A percentile compares a stretch with the other conserved stretches of the same genome.
phyloP scores from a whole-genome alignment of 1,140 invertebrate genomes.

The Polypedilum pembai region DNA sequence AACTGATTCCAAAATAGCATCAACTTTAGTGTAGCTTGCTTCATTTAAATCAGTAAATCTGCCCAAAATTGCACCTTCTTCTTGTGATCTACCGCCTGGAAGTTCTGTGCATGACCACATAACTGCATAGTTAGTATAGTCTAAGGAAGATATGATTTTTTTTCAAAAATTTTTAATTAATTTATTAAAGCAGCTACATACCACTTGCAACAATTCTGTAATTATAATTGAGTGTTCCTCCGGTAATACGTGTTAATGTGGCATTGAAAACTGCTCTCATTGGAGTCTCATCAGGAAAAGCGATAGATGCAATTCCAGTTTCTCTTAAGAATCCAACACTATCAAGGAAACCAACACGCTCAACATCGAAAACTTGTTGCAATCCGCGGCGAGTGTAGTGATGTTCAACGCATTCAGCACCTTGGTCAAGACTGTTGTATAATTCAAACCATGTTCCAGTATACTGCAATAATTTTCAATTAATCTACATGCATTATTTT shows the following conservation, averaged over 20 bases:
- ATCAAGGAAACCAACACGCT: background rate
- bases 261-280: background rate
- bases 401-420: background rate
- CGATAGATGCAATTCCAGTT: background rate
- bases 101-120: background rate
- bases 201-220: background rate
- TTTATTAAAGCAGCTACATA: background rate
- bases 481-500: background rate
- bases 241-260: background rate
- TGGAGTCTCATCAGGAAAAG: background rate
- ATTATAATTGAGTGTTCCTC: background rate
- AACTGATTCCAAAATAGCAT: background rate
- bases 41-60: background rate
- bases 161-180: background rate
- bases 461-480: background rate
- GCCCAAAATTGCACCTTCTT: background rate
- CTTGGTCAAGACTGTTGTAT: background rate
- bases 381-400: background rate
- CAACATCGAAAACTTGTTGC: background rate
- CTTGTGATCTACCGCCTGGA: background rate
- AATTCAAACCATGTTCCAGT: background rate
- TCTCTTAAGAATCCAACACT: background rate
- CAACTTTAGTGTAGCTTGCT: background rate
- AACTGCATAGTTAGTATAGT: background rate
- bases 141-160: background rate